phyloP scores from a whole-genome alignment of 2,888 invertebrate genomes.

The Hoplodrina ambigua region DNA sequence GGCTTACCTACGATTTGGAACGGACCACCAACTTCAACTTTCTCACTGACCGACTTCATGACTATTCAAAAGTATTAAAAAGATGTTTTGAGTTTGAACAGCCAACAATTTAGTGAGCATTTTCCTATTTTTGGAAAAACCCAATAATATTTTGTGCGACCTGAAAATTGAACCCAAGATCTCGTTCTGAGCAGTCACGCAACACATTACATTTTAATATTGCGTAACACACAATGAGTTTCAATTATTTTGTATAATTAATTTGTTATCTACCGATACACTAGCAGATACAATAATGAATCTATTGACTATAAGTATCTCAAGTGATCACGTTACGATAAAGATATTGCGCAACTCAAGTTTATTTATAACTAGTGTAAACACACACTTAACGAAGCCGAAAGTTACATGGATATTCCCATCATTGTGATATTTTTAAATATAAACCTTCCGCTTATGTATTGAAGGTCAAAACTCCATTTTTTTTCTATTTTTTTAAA shows the following conservation, averaged over 20 bases:
- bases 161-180: too few relatives aligned
- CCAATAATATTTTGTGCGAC: too few relatives aligned
- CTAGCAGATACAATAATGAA: background rate
- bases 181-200: too few relatives aligned
- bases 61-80: background rate
- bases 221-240: background rate
- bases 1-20: too few relatives aligned
- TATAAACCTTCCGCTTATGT: background rate
- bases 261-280: background rate
- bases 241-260: background rate
- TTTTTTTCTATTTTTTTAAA: background rate
- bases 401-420: too few relatives aligned
- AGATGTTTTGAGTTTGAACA: too few relatives aligned
- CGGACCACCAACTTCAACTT: background rate
- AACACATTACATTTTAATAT: background rate
- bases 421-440: too few relatives aligned
- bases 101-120: too few relatives aligned
- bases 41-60: background rate
- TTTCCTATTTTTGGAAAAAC: too few relatives aligned
- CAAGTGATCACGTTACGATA: background rate
- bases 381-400: too few relatives aligned
- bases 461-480: background rate
- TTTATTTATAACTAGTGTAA: slow-evolving; percentile 6
- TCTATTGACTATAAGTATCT: slow-evolving; percentile 15
- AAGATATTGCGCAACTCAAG: slow-evolving; percentile 7